Evolutionary conservation across 2,113 vertebrate genomes (phyloP).

Genomic region (Lynx canadensis): DNA sequence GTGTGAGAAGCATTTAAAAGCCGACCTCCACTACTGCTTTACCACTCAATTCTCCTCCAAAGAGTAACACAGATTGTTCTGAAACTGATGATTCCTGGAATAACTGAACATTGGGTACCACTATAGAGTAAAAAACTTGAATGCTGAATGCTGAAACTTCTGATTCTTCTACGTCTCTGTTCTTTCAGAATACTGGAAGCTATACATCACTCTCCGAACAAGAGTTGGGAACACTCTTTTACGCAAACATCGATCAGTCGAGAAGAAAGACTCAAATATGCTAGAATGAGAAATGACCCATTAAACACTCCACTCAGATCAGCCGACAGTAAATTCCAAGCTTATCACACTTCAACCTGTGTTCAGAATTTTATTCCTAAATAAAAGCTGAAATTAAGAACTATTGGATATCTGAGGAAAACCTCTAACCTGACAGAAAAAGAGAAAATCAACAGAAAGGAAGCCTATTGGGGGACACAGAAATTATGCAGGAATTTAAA

Average conservation of each 20-base stretch:
- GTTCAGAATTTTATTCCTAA: background rate
- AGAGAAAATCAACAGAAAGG: background rate
- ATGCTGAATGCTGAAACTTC: background rate
- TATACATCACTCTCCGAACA: background rate
- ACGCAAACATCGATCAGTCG: background rate
- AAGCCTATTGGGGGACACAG: background rate
- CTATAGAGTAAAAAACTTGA: background rate
- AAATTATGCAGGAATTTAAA: background rate
- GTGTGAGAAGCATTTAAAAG: background rate
- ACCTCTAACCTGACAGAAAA: background rate
- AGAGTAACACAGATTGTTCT: background rate
- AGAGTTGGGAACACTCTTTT: background rate
- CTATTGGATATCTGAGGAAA: background rate
- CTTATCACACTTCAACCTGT: background rate
- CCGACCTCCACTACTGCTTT: accelerated
- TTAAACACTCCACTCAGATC: background rate
- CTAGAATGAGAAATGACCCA: background rate
- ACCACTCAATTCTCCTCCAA: background rate
- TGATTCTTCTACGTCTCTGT: background rate
- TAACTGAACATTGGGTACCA: background rate
- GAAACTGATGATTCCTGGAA: background rate
- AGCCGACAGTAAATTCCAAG: background rate
- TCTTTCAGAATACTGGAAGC: background rate
- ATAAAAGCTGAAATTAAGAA: background rate
- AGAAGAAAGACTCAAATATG: background rate